Conservation (phyloP, 2,888 invertebrate genomes). For the Tanypteryx hageni region DNA sequence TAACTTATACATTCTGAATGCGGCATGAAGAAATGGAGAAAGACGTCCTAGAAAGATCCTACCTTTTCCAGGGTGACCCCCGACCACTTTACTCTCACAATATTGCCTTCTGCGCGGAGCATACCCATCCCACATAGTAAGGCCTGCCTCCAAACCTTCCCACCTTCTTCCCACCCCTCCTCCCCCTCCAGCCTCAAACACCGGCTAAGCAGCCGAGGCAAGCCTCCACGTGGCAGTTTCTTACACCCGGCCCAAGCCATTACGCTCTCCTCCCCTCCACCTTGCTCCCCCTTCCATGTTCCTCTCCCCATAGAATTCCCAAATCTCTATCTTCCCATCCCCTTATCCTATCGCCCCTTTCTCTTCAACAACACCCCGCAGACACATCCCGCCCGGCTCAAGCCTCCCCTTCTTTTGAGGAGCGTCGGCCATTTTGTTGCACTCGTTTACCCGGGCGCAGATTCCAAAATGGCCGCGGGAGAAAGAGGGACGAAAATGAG, state of each 20-base stretch:
- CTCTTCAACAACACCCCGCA: slow-evolving; percentile 30
- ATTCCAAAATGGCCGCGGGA: slow-evolving; percentile 45
- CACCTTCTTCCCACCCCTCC: neutral
- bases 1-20: neutral
- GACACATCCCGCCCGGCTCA: neutral
- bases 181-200: neutral
- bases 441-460: neutral
- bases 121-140: no score
- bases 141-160: slow-evolving; percentile 10
- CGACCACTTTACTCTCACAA: neutral
- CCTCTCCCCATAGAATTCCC: neutral
- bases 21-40: neutral
- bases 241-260: slow-evolving; percentile 55
- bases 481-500: slow-evolving; percentile 26
- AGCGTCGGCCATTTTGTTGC: slow-evolving; percentile 54
- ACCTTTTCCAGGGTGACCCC: neutral
- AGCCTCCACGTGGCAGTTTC: slow-evolving; percentile 58
- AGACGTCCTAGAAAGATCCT: neutral
- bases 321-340: neutral
- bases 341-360: neutral
- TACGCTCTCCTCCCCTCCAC: slow-evolving; percentile 5
- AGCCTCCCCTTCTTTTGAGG: neutral
- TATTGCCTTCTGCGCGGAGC: neutral
- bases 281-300: neutral
- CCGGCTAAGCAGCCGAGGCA: neutral